Base-by-base conservation (phyloP, 2,888 invertebrate genomes). In the Melinaea marsaeus region DNA sequence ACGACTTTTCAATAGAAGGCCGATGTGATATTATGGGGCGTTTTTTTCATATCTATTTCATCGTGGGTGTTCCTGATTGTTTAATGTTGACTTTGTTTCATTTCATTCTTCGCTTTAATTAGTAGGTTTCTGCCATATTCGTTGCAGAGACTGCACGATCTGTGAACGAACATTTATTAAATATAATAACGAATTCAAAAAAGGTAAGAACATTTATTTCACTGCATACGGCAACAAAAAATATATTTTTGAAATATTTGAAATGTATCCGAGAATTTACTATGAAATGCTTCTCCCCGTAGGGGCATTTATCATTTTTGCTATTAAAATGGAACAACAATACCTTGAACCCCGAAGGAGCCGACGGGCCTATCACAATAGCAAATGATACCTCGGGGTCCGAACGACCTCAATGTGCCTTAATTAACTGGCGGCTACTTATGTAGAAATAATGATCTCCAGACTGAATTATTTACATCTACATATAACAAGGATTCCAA, bases 301-400 rank as follows among this genome's bases (percentile, higher is more conserved):
- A 79, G 85, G 78, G 76, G 77, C 89, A 90, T 90, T 90, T 88
- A 89, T 90, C 90, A 90, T 90, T 88, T 90, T 86, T 80, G 88
- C 88, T 85, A 89, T 90, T 89, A 89, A 88, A 79, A 82, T 72
- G 73, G 77, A 83, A 79, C 83, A 85, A 88, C 85, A 89, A 87
- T 85, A 80, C 80, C 73, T 70, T 71, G 77, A 80, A 83, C 83
- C 88, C 86, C 85, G 81, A 85, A 90, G 88, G 86, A 89, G 81
- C 79, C 82, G 79, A 84, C 81, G 83, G 84, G 84, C 82, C 80
- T 82, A 82, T 86, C 83, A 89, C 89, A 90, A 90, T 85, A 88
- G 86, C 84, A 85, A 90, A 88, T 88, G 87, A 88, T 89, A 87
- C 87, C 86, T 86, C 75, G 77, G 86, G 88, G 88, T 83, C 77